Evolutionary conservation across 2,797 vertebrate species (phyloP), one percentile per base, ranked within the genome.

Genomic region (Aplochiton taeniatus): DNA sequence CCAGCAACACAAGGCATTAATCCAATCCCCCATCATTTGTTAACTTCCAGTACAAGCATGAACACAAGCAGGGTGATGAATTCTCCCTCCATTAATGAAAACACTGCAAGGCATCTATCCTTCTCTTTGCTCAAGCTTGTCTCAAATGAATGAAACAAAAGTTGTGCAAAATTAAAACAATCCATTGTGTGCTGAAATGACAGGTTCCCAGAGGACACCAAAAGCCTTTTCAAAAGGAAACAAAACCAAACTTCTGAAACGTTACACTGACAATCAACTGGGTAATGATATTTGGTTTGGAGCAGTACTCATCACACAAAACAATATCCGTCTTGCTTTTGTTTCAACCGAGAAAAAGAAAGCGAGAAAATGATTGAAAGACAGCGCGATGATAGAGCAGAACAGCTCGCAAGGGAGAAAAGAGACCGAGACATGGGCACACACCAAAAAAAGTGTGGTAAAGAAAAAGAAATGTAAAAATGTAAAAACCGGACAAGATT

Each of bases 81-180:
- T 92, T 91, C 79, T 77, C 78, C 80, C 81, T 78, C 85, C 85
- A 85, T 84, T 92, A 91, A 91, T 92, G 89, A 90, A 90, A 88
- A 88, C 84, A 86, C 89, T 91, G 87, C 86, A 53, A 90, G 90
- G 88, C 90, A 90, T 88, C 85, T 88, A 91, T 91, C 91, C 88
- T 78, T 91, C 90, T 91, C 85, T 82, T 86, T 90, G 86, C 88
- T 89, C 88, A 84, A 86, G 88, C 87, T 88, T 86, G 87, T 89
- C 84, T 86, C 81, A 82, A 86, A 91, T 90, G 87, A 90, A 91
- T 89, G 83, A 89, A 88, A 86, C 70, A 54, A 81, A 90, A 90
- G 85, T 91, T 85, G 79, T 58, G 77, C 71, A 75, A 86, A 91
- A 90, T 92, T 90, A 91, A 90, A 92, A 88, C 86, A 85, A 88